Evolutionary conservation across 2,113 vertebrate genomes (phyloP), one percentile per base, ranked within the genome.

Genomic region (Daubentonia madagascariensis): DNA sequence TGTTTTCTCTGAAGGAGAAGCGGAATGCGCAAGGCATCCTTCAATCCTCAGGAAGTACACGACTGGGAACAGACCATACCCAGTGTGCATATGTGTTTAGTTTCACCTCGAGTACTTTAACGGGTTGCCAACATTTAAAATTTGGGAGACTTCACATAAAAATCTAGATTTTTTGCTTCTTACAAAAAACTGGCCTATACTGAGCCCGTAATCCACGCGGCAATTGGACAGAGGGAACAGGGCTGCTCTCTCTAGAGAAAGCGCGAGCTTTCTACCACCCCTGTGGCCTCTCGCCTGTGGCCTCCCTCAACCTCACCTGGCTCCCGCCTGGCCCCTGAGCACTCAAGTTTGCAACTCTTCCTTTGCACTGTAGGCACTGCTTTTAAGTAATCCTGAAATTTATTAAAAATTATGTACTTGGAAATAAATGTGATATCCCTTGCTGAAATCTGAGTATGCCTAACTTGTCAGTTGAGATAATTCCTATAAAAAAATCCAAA

Each of bases 161-260:
- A 63, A 32, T 35, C 23, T 30, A 50, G 20, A 85, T 48, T 45
- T 61, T 65, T 57, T 65, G 43, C n/a, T 85, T 95, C 43, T 91
- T 40, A 59, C 57, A 14, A 30, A 30, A 80, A 78, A 20, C 8
- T 13, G 14, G 80, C 72, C 79, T 25, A 63, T 6, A 10, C 3
- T 3, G 40, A 32, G 22, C 45, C 43, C 65, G 18, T 10, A 32
- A 76, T 4, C 35, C 23, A 20, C 16, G 28, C 3, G 14, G 30
- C 7, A 22, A 48, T 0, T 48, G 6, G 54, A 30, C 23, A 11
- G 28, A 18, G 9, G 32, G 14, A 10, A 2, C 0, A 1, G 17
- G 32, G 63, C 5, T 59, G 37, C 6, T 30, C 30, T 48, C 28
- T 32, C 50, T 12, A 37, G 52, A 37, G 75, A 30, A 80, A 45